Percentiles rank a stretch among this genome's conserved stretches.
Conservation (phyloP, 2,888 invertebrate genomes). For the Brachynemurus nebulosus region DNA sequence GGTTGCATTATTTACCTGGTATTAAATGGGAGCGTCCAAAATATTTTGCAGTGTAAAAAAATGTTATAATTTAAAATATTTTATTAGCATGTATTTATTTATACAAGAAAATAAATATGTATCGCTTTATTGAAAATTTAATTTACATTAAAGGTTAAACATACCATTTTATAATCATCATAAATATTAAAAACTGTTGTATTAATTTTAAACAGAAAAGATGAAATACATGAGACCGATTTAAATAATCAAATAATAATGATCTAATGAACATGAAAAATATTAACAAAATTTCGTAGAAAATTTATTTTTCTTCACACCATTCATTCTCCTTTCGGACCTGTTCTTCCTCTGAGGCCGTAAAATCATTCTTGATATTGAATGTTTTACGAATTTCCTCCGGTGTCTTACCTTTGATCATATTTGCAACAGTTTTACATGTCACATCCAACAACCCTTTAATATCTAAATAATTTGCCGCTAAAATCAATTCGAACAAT, state of each 20-base stretch:
- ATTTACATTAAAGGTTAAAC: too few species aligned
- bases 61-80: too few species aligned
- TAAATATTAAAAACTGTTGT: too few species aligned
- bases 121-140: too few species aligned
- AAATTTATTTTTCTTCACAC: constrained; percentile 70
- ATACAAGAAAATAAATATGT: too few species aligned
- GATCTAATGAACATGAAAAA: neutral
- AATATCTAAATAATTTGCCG: constrained; percentile 94
- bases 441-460: constrained; percentile 92
- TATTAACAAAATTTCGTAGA: neutral
- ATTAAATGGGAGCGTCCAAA: neutral
- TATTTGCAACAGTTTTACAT: constrained; percentile 96
- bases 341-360: constrained; percentile 93
- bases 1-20: neutral
- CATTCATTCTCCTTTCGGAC: constrained; percentile 94
- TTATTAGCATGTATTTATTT: too few species aligned
- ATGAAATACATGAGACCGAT: too few species aligned
- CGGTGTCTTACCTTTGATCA: constrained; percentile 97
- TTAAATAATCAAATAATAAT: too few species aligned
- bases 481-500: constrained; percentile 88
- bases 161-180: too few species aligned
- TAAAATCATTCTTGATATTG: constrained; percentile 94
- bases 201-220: too few species aligned
- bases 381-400: constrained; percentile 95
- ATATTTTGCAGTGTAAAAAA: neutral